Base-by-base conservation (phyloP, 2,797 vertebrate species). In the Betta splendens region DNA sequence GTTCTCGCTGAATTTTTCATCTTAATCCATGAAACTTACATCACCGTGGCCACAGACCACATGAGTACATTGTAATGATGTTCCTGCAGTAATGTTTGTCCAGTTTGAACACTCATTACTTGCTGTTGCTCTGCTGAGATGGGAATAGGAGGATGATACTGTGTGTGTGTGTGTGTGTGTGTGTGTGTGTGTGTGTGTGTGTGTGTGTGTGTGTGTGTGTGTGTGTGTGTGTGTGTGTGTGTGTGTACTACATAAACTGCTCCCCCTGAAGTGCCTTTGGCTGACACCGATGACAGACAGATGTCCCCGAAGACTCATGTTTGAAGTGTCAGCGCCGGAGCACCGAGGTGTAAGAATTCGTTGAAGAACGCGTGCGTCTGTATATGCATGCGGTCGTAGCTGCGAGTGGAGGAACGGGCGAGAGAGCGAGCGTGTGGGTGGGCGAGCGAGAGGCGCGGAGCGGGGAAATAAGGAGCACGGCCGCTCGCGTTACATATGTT, bases 1-100 rank as follows among this genome's bases (percentile, higher is more conserved):
- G 68, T 66, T 58, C 85, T 81, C 74, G 78, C 79, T 86, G 78
- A 80, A 88, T 88, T 89, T 88, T 87, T 88, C 73, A 87, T 88
- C 62, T 39, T 69, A 72, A 77, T 77, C 71, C 67, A 83, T 89
- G 65, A 89, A 91, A 89, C 83, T 85, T 83, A 84, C 66, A 89
- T 86, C 0, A 18, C 48, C 1, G 28, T 50, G 60, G 83, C 67
- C 67, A 45, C 25, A 10, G 69, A 57, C 63, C 72, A 69, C 50
- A 50, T 47, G 62, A 69, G 48, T 37, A 43, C 32, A 33, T 58
- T 77, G 62, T 63, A 69, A 81, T 85, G 76, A 86, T 77, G 78
- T 32, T 26, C 21, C 69, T 37, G 45, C n/a, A n/a, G n/a, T n/a
- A n/a, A n/a, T 69, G 79, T 84, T 88, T 85, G 81, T 84, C 39